A percentile compares a stretch with the other conserved stretches of the same genome.
Evolutionary conservation across 2,797 vertebrate species (phyloP).

Genomic region (Eulemur albifrons): DNA sequence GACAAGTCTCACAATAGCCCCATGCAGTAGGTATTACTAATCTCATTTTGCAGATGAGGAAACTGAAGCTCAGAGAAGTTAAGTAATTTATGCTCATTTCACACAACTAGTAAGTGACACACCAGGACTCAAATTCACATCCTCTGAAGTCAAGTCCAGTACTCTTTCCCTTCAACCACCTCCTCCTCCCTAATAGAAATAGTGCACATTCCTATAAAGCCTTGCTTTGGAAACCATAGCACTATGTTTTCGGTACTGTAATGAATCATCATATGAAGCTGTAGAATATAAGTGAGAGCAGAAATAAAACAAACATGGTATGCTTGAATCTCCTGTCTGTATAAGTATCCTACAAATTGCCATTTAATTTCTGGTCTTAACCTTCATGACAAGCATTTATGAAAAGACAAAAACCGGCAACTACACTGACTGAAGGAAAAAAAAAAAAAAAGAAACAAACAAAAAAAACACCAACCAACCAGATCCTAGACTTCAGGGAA

Average conservation of each 20-base stretch:
- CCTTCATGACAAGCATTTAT: background rate
- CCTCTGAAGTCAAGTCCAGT: background rate
- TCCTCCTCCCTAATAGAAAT: background rate
- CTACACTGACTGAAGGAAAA: background rate
- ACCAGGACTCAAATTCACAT: background rate
- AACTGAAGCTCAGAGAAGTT: background rate
- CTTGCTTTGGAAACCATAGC: background rate
- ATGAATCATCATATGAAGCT: background rate
- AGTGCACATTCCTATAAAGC: background rate
- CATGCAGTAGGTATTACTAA: background rate
- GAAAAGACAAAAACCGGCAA: constrained; percentile 4
- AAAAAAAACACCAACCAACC: too few relatives aligned
- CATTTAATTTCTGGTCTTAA: constrained; percentile 13
- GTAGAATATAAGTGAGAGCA: background rate
- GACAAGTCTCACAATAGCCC: background rate
- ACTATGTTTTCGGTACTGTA: background rate
- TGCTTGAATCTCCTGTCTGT: background rate
- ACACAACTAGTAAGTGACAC: background rate
- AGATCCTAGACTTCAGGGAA: background rate
- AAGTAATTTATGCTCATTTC: background rate
- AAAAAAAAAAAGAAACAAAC: background rate
- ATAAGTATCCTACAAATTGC: background rate
- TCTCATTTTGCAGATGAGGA: background rate
- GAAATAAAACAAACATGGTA: background rate
- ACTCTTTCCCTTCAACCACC: background rate